These are phyloP conservation scores for Drosophila peninsularis DNA, from an alignment of 2,888 invertebrate species.

Conservation along the genomic window DNA sequence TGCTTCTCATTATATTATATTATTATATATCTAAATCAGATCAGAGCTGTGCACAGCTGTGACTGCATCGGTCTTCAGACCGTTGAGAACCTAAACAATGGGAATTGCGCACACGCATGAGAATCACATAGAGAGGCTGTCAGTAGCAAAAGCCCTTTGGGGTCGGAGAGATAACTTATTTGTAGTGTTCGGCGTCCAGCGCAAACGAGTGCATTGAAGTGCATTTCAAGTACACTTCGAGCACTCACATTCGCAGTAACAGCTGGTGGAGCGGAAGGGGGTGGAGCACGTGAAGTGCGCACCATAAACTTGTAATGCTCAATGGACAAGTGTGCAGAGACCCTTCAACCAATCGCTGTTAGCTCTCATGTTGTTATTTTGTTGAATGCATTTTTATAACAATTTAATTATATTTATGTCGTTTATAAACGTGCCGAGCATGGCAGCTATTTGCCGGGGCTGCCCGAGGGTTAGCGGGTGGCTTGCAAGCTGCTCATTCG, in stretches of 20 bases:
- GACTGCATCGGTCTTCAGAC: not conserved
- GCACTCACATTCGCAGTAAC: slow-evolving; percentile 11
- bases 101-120: slow-evolving; percentile 8
- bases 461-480: not conserved
- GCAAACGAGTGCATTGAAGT: slow-evolving; percentile 45
- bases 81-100: slow-evolving; percentile 3
- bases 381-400: slow-evolving; percentile 73
- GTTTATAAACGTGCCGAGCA: slow-evolving; percentile 33
- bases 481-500: slow-evolving; percentile 54
- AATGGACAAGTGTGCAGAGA: slow-evolving; percentile 32
- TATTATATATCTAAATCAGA: too few species aligned
- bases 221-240: slow-evolving; percentile 41
- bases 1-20: too few species aligned
- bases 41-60: not conserved
- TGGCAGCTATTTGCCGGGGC: not conserved
- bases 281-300: slow-evolving; percentile 11
- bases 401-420: slow-evolving; percentile 77
- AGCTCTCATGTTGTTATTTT: slow-evolving; percentile 15
- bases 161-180: slow-evolving; percentile 38
- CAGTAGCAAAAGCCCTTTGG: not conserved
- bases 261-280: not conserved
- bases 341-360: slow-evolving; percentile 14
- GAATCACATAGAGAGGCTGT: slow-evolving; percentile 28
- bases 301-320: slow-evolving; percentile 47
- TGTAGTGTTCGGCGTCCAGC: slow-evolving; percentile 22